These are phyloP conservation scores for Poecilia latipinna DNA, from an alignment of 2,113 vertebrate genomes.

Conservation along the genomic window DNA sequence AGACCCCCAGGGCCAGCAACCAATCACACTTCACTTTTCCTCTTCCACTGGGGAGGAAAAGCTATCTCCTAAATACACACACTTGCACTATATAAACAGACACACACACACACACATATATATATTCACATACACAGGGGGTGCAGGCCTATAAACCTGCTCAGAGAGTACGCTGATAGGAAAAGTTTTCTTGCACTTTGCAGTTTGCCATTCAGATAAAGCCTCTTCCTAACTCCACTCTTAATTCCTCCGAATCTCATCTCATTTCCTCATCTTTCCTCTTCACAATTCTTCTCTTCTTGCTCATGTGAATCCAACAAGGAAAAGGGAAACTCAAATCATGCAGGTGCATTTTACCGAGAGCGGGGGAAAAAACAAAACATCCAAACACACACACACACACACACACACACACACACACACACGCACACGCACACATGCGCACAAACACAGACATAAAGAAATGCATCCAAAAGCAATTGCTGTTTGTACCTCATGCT, in stretches of 20 bases:
- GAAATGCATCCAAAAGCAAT: slow-evolving; percentile 34
- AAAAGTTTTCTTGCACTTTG: slow-evolving; percentile 76
- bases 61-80: slow-evolving; percentile 67
- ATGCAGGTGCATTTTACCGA: slow-evolving; percentile 64
- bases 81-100: slow-evolving; percentile 39
- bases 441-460: slow-evolving; percentile 17
- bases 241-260: slow-evolving; percentile 67
- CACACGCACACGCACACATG: slow-evolving; percentile 16
- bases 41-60: slow-evolving; percentile 68
- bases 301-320: slow-evolving; percentile 58
- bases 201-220: slow-evolving; percentile 71
- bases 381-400: neutral
- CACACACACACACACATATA: slow-evolving; percentile 27
- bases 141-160: slow-evolving; percentile 40
- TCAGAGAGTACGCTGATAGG: slow-evolving; percentile 64
- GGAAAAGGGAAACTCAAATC: slow-evolving; percentile 52
- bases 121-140: slow-evolving; percentile 17
- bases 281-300: slow-evolving; percentile 26
- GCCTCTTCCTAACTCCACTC: slow-evolving; percentile 58
- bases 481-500: slow-evolving; percentile 44
- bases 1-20: slow-evolving; percentile 71
- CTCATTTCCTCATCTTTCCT: slow-evolving; percentile 62
- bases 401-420: slow-evolving; percentile 9
- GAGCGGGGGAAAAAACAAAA: slow-evolving; percentile 46
- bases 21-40: slow-evolving; percentile 72